These are phyloP conservation scores for Mamestra configurata DNA, from an alignment of 1,140 invertebrate genomes.

Conservation along the genomic window DNA sequence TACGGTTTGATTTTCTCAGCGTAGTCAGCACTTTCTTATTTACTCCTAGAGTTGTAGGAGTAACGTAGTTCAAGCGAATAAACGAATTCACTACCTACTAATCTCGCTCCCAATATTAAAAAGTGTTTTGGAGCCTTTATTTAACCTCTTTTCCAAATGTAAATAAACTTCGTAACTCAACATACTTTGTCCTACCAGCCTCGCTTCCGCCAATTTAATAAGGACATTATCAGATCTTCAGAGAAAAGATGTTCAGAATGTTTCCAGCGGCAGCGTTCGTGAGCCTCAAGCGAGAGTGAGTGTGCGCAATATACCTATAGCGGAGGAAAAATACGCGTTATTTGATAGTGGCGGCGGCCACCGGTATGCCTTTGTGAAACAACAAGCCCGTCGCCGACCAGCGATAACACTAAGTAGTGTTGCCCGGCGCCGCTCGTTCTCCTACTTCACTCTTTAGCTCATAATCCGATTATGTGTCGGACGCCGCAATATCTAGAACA, in stretches of 20 bases:
- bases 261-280: background rate
- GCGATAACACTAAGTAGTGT: background rate
- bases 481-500: background rate
- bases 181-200: too few relatives aligned
- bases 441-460: background rate
- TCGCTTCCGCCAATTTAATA: background rate
- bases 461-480: background rate
- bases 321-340: constrained; percentile 17
- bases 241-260: background rate
- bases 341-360: background rate
- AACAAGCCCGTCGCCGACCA: background rate
- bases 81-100: too few relatives aligned
- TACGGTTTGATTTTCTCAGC: too few relatives aligned
- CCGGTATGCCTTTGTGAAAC: constrained; percentile 8
- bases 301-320: background rate
- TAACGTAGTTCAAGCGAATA: too few relatives aligned
- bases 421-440: background rate
- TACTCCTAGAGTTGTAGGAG: too few relatives aligned
- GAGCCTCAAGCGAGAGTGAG: background rate
- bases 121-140: too few relatives aligned
- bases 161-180: too few relatives aligned
- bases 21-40: too few relatives aligned
- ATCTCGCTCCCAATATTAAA: too few relatives aligned
- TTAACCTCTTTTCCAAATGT: too few relatives aligned
- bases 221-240: background rate